Conservation (phyloP, 2,888 invertebrate species). For the Cheilosia vulpina region DNA sequence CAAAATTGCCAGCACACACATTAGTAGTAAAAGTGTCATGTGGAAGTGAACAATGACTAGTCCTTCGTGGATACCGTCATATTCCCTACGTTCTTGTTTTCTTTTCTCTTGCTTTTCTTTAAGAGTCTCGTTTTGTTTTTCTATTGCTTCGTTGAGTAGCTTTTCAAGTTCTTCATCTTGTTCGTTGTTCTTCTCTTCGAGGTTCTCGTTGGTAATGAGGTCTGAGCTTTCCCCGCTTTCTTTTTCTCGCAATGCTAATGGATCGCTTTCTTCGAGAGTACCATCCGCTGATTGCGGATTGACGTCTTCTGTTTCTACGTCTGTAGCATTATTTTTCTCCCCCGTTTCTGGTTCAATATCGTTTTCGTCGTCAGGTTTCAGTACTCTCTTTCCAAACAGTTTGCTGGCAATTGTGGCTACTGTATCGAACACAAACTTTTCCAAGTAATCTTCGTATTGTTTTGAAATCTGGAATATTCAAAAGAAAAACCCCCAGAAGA, state of each 20-base stretch:
- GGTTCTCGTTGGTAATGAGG: not conserved
- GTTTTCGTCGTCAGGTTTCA: not conserved
- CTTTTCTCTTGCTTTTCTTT: slow-evolving; percentile 74
- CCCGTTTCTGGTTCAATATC: not conserved
- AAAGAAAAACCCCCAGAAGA: not conserved
- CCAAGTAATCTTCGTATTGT: slow-evolving; percentile 88
- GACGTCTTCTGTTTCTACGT: not conserved
- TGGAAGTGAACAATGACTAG: slow-evolving; percentile 88
- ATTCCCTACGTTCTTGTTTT: slow-evolving; percentile 76
- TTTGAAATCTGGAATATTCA: slow-evolving; percentile 82
- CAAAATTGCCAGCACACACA: slow-evolving; percentile 87
- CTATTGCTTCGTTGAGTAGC: slow-evolving; percentile 73
- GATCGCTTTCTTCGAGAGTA: slow-evolving; percentile 47
- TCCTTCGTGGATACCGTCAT: slow-evolving; percentile 77
- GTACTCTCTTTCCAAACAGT: slow-evolving; percentile 73
- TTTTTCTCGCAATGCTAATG: not conserved
- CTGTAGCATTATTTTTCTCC: not conserved
- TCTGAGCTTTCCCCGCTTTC: not conserved
- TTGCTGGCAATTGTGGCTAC: slow-evolving; percentile 81
- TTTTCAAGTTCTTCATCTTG: slow-evolving; percentile 75
- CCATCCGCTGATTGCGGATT: slow-evolving; percentile 1
- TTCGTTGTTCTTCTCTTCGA: slow-evolving; percentile 1
- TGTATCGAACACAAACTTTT: slow-evolving; percentile 84
- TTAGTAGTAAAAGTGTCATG: slow-evolving; percentile 88
- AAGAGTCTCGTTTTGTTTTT: slow-evolving; percentile 71